These are phyloP conservation scores for Spinus pinus DNA, from an alignment of 2,797 vertebrate species.

Conservation along the genomic window DNA sequence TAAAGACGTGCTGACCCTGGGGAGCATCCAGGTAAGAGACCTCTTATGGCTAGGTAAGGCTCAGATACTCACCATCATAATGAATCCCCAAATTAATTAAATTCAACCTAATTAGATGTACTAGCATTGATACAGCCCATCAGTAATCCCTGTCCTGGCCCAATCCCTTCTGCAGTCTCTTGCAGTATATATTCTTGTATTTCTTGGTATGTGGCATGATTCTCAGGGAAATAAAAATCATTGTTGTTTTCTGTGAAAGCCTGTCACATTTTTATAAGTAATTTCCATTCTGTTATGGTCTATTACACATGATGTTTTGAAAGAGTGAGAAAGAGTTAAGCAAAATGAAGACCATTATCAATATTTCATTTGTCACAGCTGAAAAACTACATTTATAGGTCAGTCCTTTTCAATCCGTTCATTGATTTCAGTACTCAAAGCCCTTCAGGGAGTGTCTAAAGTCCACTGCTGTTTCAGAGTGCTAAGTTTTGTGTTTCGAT, in stretches of 20 bases:
- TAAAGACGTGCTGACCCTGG: neutral
- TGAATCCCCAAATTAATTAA: neutral
- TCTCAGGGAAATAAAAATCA: neutral
- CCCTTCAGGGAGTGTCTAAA: constrained; percentile 70
- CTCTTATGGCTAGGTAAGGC: neutral
- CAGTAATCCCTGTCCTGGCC: neutral
- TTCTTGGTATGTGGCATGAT: neutral
- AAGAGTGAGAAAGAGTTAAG: constrained; percentile 47
- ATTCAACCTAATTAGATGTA: neutral
- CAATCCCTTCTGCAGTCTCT: neutral
- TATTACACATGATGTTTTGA: constrained; percentile 9
- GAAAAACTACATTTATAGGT: constrained; percentile 49
- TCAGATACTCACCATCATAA: neutral
- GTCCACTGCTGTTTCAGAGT: constrained; percentile 70
- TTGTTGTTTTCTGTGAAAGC: constrained; percentile 12
- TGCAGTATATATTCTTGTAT: neutral
- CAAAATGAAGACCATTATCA: constrained; percentile 53
- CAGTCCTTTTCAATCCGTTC: constrained; percentile 19
- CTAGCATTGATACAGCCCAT: neutral
- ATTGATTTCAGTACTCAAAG: constrained; percentile 39
- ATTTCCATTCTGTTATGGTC: constrained; percentile 16
- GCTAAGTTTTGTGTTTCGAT: constrained; percentile 71
- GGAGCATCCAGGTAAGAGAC: neutral
- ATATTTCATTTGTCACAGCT: constrained; percentile 65
- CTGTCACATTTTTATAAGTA: constrained; percentile 13